phyloP scores from a whole-genome alignment of 2,888 invertebrate genomes.

The Operophtera brumata region DNA sequence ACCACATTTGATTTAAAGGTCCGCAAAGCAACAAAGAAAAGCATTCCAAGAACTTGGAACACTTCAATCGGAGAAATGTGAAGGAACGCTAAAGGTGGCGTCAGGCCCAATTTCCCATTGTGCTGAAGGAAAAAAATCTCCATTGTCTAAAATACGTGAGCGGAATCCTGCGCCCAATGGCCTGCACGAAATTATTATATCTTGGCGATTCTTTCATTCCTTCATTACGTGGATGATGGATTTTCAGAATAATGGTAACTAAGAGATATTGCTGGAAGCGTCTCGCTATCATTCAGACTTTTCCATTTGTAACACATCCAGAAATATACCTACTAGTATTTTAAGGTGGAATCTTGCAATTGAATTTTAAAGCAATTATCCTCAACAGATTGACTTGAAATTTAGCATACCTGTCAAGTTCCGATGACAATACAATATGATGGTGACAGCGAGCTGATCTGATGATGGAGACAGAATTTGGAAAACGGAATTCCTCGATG shows the following conservation, averaged over 20 bases:
- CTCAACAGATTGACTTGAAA: too few relatives aligned
- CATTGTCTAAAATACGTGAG: conserved; percentile 67
- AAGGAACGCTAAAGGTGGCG: conserved; percentile 37
- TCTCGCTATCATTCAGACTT: too few relatives aligned
- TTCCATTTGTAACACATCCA: too few relatives aligned
- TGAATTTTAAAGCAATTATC: too few relatives aligned
- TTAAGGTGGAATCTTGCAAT: too few relatives aligned
- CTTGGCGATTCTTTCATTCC: conserved; percentile 52
- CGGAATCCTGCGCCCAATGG: conserved; percentile 55
- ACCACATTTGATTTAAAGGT: background rate
- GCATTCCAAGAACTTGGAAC: conserved; percentile 15
- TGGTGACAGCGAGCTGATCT: too few relatives aligned
- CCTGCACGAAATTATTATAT: conserved; percentile 61
- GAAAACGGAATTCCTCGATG: too few relatives aligned
- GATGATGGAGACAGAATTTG: too few relatives aligned
- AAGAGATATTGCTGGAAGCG: conserved; percentile 36
- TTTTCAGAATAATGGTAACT: conserved; percentile 27
- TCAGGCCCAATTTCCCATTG: conserved; percentile 50
- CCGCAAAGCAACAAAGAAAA: conserved; percentile 19
- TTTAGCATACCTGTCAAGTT: too few relatives aligned
- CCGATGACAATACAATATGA: too few relatives aligned
- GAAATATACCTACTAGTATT: too few relatives aligned
- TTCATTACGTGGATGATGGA: conserved; percentile 41
- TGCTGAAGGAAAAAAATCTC: conserved; percentile 53
- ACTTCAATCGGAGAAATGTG: conserved; percentile 20